These are phyloP conservation scores for Apoda limacodes DNA, from an alignment of 2,888 invertebrate species.

Conservation along the genomic window DNA sequence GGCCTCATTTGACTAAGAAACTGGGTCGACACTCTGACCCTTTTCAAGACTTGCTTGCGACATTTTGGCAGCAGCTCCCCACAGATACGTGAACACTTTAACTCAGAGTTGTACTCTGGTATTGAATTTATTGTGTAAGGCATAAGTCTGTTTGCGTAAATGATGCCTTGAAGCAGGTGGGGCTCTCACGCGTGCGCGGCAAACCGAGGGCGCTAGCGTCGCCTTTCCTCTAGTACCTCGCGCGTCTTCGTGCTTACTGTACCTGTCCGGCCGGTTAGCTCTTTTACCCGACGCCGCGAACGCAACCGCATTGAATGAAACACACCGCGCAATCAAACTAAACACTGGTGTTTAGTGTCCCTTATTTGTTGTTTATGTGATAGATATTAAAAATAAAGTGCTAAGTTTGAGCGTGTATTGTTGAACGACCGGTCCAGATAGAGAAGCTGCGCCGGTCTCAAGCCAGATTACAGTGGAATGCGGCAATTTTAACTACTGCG, in stretches of 20 bases:
- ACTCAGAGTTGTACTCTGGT: too few species aligned
- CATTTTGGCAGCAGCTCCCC: too few species aligned
- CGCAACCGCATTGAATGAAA: constrained; percentile 42
- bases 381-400: constrained; percentile 28
- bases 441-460: constrained; percentile 61
- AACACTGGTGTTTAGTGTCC: constrained; percentile 33
- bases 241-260: constrained; percentile 39
- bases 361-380: constrained; percentile 54
- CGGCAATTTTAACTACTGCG: constrained; percentile 69
- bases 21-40: too few species aligned
- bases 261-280: constrained; percentile 30
- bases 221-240: constrained; percentile 43
- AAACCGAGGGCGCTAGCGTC: constrained; percentile 47
- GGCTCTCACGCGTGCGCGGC: constrained; percentile 24
- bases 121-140: too few species aligned
- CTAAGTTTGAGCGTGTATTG: constrained; percentile 25
- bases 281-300: constrained; percentile 28
- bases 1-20: too few species aligned
- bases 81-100: too few species aligned
- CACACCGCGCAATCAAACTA: constrained; percentile 32
- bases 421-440: constrained; percentile 56
- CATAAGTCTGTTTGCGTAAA: constrained; percentile 24
- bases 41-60: too few species aligned
- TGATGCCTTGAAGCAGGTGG: constrained; percentile 40
- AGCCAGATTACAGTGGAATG: constrained; percentile 65